A percentile compares a stretch with the other conserved stretches of the same genome.
These are phyloP conservation scores for Python bivittatus DNA, from an alignment of 2,113 vertebrate genomes.

Conservation along the genomic window DNA sequence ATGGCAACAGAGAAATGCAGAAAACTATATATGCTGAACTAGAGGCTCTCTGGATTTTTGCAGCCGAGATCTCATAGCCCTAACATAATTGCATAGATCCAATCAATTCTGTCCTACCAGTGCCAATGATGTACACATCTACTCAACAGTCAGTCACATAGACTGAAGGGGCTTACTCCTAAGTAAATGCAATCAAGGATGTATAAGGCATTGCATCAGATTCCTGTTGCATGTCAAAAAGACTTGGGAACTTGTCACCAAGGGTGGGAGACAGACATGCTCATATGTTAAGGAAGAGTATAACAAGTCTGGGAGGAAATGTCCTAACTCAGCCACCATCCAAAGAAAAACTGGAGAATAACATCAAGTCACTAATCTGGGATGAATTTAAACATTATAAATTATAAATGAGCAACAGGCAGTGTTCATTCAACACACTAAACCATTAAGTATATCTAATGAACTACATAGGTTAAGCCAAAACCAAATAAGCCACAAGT, in stretches of 20 bases:
- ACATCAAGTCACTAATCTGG: neutral
- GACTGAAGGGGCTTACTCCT: neutral
- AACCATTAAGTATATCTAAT: neutral
- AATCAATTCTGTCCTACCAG: neutral
- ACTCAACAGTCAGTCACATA: neutral
- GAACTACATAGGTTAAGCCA: neutral
- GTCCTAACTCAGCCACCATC: neutral
- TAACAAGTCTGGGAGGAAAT: neutral
- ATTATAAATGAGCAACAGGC: neutral
- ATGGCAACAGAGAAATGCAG: neutral
- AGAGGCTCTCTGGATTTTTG: neutral
- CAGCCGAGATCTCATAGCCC: neutral
- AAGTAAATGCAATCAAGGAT: neutral
- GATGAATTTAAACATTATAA: neutral
- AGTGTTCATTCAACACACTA: neutral
- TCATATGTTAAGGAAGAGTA: neutral
- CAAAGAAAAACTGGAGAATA: neutral
- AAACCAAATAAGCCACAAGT: neutral
- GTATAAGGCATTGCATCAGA: slow-evolving; percentile 12
- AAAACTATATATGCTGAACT: neutral
- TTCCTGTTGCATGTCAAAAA: neutral
- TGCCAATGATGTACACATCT: neutral
- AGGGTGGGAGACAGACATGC: neutral
- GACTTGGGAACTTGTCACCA: neutral
- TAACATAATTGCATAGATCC: neutral